These are phyloP conservation scores for Maccullochella peelii DNA, from an alignment of 2,113 vertebrate genomes.

Conservation along the genomic window DNA sequence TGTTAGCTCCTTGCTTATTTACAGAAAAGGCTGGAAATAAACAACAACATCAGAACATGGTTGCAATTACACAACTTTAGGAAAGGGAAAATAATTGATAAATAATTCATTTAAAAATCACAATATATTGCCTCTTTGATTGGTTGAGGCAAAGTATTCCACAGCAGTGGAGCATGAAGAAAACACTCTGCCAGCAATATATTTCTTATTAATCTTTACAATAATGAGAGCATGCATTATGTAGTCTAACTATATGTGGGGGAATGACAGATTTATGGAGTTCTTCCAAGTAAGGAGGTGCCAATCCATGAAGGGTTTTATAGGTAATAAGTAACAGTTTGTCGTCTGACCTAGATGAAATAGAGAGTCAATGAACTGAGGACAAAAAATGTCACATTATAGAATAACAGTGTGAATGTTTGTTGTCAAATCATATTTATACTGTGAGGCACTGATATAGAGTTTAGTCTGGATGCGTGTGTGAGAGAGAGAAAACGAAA, in stretches of 20 bases:
- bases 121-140: neutral
- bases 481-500: neutral
- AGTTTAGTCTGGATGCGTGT: neutral
- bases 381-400: neutral
- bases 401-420: neutral
- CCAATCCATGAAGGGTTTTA: constrained; percentile 9
- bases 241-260: neutral
- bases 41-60: neutral
- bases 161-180: constrained; percentile 8
- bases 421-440: neutral
- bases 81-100: neutral
- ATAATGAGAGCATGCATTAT: neutral
- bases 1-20: neutral
- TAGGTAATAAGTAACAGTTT: neutral
- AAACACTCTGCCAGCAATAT: neutral
- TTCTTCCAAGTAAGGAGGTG: neutral
- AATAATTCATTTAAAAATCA: neutral
- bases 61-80: neutral
- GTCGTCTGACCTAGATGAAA: neutral
- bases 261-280: neutral
- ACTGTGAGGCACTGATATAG: neutral
- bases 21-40: neutral
- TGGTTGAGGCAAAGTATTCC: neutral
- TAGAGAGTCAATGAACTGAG: neutral
- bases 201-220: neutral